Conservation (phyloP, 2,888 invertebrate species). For the Erannis defoliaria region DNA sequence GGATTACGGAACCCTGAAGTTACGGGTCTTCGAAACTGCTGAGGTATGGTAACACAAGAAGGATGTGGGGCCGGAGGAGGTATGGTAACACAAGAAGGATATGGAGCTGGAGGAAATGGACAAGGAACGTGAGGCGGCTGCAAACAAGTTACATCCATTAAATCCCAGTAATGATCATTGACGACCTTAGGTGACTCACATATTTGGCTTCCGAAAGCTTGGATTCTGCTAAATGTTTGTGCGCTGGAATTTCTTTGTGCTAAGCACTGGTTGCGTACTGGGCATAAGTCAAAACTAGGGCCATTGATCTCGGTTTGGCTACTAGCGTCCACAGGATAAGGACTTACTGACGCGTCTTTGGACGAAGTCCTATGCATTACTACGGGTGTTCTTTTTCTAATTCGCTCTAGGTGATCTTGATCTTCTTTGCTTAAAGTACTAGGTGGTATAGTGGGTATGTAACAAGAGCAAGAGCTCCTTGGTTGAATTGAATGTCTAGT, state of each 20-base stretch:
- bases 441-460: slow-evolving; percentile 41
- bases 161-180: slow-evolving; percentile 64
- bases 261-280: background rate
- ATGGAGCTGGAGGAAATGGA: background rate
- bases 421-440: slow-evolving; percentile 58
- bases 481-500: slow-evolving; percentile 35
- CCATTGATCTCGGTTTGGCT: slow-evolving; percentile 54
- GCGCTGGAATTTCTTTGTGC: slow-evolving; percentile 22
- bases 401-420: slow-evolving; percentile 53
- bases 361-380: slow-evolving; percentile 20
- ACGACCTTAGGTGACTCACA: slow-evolving; percentile 53
- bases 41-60: slow-evolving; percentile 16
- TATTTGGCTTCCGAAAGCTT: slow-evolving; percentile 33
- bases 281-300: background rate
- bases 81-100: slow-evolving; percentile 15
- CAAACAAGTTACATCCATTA: slow-evolving; percentile 21
- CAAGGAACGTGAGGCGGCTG: background rate
- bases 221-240: slow-evolving; percentile 19
- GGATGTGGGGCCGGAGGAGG: background rate
- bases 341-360: slow-evolving; percentile 47
- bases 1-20: background rate
- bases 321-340: slow-evolving; percentile 47
- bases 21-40: background rate
- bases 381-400: slow-evolving; percentile 49
- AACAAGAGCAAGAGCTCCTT: background rate